Base-by-base conservation (phyloP, 2,888 invertebrate species). In the Dasypogon diadema region DNA sequence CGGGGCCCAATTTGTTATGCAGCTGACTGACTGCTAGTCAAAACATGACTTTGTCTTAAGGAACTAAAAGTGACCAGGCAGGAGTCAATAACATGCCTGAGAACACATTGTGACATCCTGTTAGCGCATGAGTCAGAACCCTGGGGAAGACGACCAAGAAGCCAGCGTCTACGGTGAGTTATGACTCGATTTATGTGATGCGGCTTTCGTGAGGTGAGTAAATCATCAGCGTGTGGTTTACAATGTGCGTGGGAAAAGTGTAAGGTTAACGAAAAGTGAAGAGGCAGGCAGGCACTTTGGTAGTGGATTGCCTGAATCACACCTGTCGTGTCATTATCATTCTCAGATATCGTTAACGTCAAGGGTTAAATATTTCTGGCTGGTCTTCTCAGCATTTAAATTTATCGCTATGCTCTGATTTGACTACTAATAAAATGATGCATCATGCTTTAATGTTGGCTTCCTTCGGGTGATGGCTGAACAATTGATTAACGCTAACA, bases 121-220 rank as follows among this genome's bases (percentile, higher is more conserved):
- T 70, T 70, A 24, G 30, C 24, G 30, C 21, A 54, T 70, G 70
- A 70, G 70, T 54, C 70, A 68, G 65, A 24, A 18, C 48, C 48
- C 24, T 24, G 1, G 26, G 34, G 70, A 54, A 51, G 21, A 14
- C 30, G 30, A 34, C 16, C 37, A 65, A 46, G 54, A 34, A 70
- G 54, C 34, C 70, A 51, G 8, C 18, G 34, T n/a, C 54, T 18
- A 22, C 42, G 48, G 58, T 74, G 58, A 74, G n/a, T 74, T 74
- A 74, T 74, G 74, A 48, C 58, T 58, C 74, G 74, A 60, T 74
- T 74, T 74, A 74, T 74, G 74, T 46, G 74, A 74, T 46, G 74
- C 26, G 74, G 22, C 58, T 48, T 74, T 74, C 74, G 74, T 74
- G 74, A 74, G 74, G 74, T 74, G 74, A 46, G 58, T 74, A 56